These are phyloP conservation scores for Tipula unca DNA, from an alignment of 2,888 invertebrate genomes.

Conservation along the genomic window DNA sequence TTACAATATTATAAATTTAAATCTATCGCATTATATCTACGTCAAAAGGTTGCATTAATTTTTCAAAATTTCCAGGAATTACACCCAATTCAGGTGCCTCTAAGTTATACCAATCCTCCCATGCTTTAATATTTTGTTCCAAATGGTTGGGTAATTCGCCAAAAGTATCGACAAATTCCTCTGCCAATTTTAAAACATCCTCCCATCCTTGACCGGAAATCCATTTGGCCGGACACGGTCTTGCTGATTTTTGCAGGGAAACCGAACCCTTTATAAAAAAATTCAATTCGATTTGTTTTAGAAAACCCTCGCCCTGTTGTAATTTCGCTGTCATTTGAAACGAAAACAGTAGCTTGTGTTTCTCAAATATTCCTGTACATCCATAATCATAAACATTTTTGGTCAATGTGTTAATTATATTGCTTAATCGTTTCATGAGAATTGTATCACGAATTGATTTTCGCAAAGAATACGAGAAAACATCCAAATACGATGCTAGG, in stretches of 20 bases:
- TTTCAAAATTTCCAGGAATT: constrained; percentile 64
- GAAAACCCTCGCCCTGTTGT: constrained; percentile 56
- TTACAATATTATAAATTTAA: neutral
- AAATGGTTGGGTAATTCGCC: constrained; percentile 55
- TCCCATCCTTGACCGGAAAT: constrained; percentile 70
- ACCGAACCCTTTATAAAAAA: constrained; percentile 88
- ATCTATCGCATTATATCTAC: constrained; percentile 26
- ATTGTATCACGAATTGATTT: constrained; percentile 76
- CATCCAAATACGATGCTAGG: constrained; percentile 71
- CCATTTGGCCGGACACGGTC: constrained; percentile 63
- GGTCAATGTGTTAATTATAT: constrained; percentile 77
- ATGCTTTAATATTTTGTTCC: constrained; percentile 44
- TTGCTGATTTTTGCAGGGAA: constrained; percentile 60
- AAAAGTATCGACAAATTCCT: constrained; percentile 61
- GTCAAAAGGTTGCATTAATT: constrained; percentile 52
- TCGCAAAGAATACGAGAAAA: constrained; percentile 70
- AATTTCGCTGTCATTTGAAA: constrained; percentile 84
- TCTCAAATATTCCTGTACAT: constrained; percentile 86
- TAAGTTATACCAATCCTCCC: constrained; percentile 75
- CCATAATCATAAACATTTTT: constrained; percentile 86
- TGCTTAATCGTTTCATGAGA: constrained; percentile 61
- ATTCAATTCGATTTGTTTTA: constrained; percentile 66
- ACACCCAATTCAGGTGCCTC: constrained; percentile 68
- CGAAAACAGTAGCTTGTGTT: constrained; percentile 81
- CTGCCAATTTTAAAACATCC: constrained; percentile 64